Conservation (phyloP, 2,113 vertebrate genomes). For the Pavo muticus region DNA sequence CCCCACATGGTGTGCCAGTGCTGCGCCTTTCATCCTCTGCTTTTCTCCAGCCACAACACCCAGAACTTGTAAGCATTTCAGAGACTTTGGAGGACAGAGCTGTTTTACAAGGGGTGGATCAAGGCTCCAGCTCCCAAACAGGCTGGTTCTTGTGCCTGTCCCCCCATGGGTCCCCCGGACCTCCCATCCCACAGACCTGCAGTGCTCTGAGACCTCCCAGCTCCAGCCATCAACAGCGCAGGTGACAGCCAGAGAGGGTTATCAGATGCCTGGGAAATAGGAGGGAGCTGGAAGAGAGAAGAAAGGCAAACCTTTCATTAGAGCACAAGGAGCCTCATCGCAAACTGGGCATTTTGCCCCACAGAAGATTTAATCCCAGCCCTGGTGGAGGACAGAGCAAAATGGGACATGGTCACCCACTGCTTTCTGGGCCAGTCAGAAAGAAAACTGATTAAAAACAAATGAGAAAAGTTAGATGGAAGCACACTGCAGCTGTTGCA, state of each 20-base stretch:
- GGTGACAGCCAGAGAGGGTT: not conserved
- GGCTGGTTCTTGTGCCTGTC: not conserved
- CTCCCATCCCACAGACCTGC: rapidly evolving
- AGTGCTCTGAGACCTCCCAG: not conserved
- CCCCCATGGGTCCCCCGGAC: rapidly evolving
- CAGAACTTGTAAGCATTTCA: rapidly evolving
- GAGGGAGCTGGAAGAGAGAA: not conserved
- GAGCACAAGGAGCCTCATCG: not conserved
- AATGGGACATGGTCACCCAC: rapidly evolving
- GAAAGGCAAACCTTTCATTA: not conserved
- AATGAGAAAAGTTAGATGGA: not conserved
- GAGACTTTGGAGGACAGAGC: not conserved
- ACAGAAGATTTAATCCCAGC: not conserved
- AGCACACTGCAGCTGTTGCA: not conserved
- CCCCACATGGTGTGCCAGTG: not conserved
- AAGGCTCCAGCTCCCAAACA: rapidly evolving
- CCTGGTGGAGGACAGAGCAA: not conserved
- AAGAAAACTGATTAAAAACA: not conserved
- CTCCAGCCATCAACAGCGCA: rapidly evolving
- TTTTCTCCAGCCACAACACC: not conserved
- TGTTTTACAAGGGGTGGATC: not conserved
- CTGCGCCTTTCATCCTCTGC: not conserved
- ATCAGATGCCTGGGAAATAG: not conserved
- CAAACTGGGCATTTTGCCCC: not conserved
- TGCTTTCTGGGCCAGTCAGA: not conserved